Base-by-base conservation (phyloP, 2,888 invertebrate species). In the Podabrus alpinus region DNA sequence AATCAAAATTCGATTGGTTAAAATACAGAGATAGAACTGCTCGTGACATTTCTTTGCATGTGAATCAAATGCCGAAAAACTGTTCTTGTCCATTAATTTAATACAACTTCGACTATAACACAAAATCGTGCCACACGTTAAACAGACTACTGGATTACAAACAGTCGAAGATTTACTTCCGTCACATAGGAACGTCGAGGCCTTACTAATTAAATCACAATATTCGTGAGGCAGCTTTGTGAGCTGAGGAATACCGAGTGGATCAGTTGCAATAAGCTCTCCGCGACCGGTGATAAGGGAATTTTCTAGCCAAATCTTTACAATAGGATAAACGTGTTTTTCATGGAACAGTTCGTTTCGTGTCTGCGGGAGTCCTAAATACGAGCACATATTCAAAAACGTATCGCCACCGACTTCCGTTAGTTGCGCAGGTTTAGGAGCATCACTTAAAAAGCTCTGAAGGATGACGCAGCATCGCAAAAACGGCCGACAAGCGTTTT, bases 61-160 rank as follows among this genome's bases (percentile, higher is more conserved):
- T 85, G 94, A 94, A 76, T 96, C 97, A 86, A 97, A 99, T 10
- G 99, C 98, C 66, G 99, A 99, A 71, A 99, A 96, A 82, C 91
- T 89, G 73, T 87, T 86, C 80, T 92, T 93, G 79, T 92, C 92
- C 81, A 94, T 88, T 85, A 97, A 96, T 15, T 92, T 94, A 87
- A 99, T 99, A 84, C 99, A 99, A 86, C 99, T 97, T 88, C 98
- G 98, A n/a, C n/a, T n/a, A 9, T 98, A 98, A 88, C 99, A 99
- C 70, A 99, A 89, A 86, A 99, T 95, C 84, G 93, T 92, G 2
- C 98, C 98, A 86, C 99, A 99, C 15, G 97, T 94, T 75, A 99
- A 91, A 86, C 99, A 99, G 94, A 99, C 95, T 0, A 99, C 98
- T 9, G 99, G 99, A 81, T 97, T 95, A 81, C 97, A 92, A 80